Evolutionary conservation across 2,888 invertebrate species (phyloP), one percentile per base, ranked within the genome.

Genomic region (Leptopilina drosophilae): DNA sequence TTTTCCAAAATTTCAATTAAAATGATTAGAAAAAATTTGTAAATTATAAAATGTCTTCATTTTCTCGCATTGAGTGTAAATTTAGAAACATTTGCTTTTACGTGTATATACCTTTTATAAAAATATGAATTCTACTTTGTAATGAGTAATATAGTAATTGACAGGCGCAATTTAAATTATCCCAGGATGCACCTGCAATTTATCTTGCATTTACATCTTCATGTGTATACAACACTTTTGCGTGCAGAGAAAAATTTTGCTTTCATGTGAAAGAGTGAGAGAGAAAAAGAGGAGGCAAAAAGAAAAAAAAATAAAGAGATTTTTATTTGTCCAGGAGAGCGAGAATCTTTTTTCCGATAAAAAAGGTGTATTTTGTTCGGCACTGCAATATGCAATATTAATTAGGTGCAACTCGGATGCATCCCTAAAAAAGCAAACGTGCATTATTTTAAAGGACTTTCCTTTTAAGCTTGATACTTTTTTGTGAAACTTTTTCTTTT

Each of bases 161-260:
- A 26, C 53, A 53, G 20, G 26, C 6, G 7, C 2, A 69, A 73
- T 56, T 53, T n/a, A 56, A 53, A 53, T 73, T 56, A 73, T 56
- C 40, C n/a, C 40, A n/a, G n/a, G 73, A 33, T 14, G 33, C 53
- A 73, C 73, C 73, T 73, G 73, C 33, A 7, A 73, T 56, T 73
- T 73, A 73, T 56, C 69, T 73, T 73, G 7, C 26, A 56, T 73
- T 53, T 33, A 33, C 33, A 56, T 56, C 49, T 62, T n/a, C 53
- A 69, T 26, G 49, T 53, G 46, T 46, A 20, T 20, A 53, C 33
- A 56, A 11, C 14, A 53, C 53, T 69, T 69, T 69, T 14, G 53
- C 53, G 53, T 69, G 33, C 9, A 26, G 20, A 33, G 14, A n/a
- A 14, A 69, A 69, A 66, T 53, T 69, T 26, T 33, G 53, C 53